Conservation (phyloP, 1,140 invertebrate genomes). For the Solenopsis invicta region DNA sequence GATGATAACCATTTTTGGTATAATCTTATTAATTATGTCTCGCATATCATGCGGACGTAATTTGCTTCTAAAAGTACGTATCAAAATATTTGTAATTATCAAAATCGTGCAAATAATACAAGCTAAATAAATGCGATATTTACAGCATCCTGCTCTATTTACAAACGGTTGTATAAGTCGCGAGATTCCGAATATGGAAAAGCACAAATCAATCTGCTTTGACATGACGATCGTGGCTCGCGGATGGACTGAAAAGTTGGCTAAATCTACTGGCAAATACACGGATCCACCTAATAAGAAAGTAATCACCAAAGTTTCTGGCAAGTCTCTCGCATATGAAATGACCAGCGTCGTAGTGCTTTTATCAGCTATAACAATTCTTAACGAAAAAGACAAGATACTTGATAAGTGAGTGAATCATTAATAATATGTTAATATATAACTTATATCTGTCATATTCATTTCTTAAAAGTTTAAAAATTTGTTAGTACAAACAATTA, state of each 20-base stretch:
- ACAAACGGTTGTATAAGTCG: conserved; percentile 90
- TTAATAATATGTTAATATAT: not conserved
- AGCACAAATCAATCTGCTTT: conserved; percentile 89
- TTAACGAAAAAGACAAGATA: conserved; percentile 93
- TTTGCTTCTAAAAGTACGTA: conserved; percentile 89
- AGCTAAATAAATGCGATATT: conserved; percentile 36
- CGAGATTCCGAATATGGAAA: conserved; percentile 90
- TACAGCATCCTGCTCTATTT: conserved; percentile 92
- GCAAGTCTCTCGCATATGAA: conserved; percentile 93
- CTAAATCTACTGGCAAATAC: conserved; percentile 89
- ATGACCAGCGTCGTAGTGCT: conserved; percentile 92
- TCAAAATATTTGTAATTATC: conserved; percentile 27
- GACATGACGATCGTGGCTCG: conserved; percentile 90
- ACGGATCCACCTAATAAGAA: conserved; percentile 89
- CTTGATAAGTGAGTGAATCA: conserved; percentile 88
- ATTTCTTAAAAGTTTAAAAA: not conserved
- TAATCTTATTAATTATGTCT: conserved; percentile 90
- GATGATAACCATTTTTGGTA: conserved; percentile 87
- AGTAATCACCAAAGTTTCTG: conserved; percentile 89
- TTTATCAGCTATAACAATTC: conserved; percentile 91
- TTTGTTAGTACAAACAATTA: not conserved
- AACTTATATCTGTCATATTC: conserved; percentile 10
- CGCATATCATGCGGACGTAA: conserved; percentile 89
- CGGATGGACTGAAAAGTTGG: conserved; percentile 92
- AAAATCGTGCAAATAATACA: not conserved